Conservation (phyloP, 1,140 invertebrate species). For the Polyergus mexicanus region DNA sequence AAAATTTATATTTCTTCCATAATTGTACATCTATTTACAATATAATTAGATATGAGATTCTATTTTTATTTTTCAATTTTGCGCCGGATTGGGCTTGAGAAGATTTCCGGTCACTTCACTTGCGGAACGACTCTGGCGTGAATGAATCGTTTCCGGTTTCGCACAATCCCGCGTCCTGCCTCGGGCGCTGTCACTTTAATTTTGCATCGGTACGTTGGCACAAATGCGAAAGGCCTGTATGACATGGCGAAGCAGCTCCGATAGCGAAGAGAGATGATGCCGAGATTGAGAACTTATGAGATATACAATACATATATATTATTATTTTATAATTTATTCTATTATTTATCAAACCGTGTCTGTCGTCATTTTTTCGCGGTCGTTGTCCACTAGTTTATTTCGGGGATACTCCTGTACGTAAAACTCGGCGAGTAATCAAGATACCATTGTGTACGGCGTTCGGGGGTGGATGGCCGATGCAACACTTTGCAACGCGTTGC, state of each 20-base stretch:
- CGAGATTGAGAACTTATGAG: neutral
- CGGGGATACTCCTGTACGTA: neutral
- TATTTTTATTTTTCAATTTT: neutral
- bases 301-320: neutral
- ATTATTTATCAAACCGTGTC: neutral
- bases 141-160: slow-evolving; percentile 8
- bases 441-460: slow-evolving; percentile 68
- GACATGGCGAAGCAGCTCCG: neutral
- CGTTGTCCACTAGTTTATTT: neutral
- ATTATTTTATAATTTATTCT: neutral
- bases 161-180: neutral
- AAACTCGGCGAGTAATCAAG: slow-evolving; percentile 68
- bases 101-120: neutral
- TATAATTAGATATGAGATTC: too few relatives aligned
- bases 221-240: neutral
- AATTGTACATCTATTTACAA: neutral
- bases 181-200: slow-evolving; percentile 14
- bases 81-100: neutral
- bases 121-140: neutral
- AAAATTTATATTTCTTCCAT: neutral
- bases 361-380: neutral
- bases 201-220: slow-evolving; percentile 8
- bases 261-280: slow-evolving; percentile 34
- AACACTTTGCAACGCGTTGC: slow-evolving; percentile 38
- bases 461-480: neutral